Conservation (phyloP, 1,140 invertebrate genomes). For the Amphibalanus amphitrite region DNA sequence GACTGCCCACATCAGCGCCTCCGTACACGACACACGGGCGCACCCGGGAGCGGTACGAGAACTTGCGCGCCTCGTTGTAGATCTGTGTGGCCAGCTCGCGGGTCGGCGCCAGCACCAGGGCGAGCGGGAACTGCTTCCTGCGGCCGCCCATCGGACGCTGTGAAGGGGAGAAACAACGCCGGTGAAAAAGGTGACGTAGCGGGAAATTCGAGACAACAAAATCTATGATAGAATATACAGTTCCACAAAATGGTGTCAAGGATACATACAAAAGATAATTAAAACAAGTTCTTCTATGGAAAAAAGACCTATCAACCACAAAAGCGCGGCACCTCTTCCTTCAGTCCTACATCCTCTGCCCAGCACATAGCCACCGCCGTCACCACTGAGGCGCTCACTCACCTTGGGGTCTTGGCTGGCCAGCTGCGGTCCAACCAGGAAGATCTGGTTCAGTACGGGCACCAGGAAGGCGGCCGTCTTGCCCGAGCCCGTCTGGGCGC, state of each 20-base stretch:
- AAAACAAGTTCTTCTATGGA: no score
- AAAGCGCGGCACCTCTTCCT: no score
- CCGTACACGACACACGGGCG: constrained; percentile 85
- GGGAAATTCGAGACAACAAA: no score
- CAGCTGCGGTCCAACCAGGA: constrained; percentile 47
- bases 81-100: constrained; percentile 93
- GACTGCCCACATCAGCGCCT: constrained; percentile 61
- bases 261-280: no score
- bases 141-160: constrained; percentile 30
- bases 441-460: constrained; percentile 90
- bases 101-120: constrained; percentile 73
- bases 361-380: no score
- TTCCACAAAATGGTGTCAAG: no score
- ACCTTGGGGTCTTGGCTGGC: constrained; percentile 2
- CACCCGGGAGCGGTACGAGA: constrained; percentile 69
- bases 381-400: not conserved
- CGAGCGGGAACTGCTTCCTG: constrained; percentile 85
- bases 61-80: constrained; percentile 92
- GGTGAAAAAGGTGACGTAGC: no score
- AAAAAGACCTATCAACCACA: no score
- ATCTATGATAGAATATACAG: no score
- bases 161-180: no score
- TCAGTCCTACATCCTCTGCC: no score
- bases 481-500: constrained; percentile 84
- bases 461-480: constrained; percentile 95